phyloP scores from a whole-genome alignment of 1,140 invertebrate species.

The Andricus grossulariae region DNA sequence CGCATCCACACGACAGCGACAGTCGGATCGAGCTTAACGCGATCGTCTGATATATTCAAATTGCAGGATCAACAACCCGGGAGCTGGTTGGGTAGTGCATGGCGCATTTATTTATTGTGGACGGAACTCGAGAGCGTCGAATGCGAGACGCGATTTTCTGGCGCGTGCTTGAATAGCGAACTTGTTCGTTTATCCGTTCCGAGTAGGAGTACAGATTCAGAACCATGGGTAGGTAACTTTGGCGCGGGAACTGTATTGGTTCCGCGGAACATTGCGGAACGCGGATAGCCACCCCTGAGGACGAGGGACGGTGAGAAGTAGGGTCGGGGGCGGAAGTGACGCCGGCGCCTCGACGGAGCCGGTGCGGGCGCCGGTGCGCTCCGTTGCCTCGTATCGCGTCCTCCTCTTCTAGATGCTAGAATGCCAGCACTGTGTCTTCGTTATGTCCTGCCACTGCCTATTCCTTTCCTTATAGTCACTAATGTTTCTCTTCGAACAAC shows the following conservation, averaged over 20 bases:
- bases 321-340: constrained; percentile 71
- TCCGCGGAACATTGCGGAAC: constrained; percentile 53
- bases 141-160: constrained; percentile 59
- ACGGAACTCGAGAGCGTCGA: constrained; percentile 43
- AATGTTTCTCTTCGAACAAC: constrained; percentile 54
- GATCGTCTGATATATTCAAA: constrained; percentile 58
- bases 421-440: constrained; percentile 68
- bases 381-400: constrained; percentile 69
- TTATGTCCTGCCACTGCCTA: constrained; percentile 69
- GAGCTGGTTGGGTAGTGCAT: constrained; percentile 63
- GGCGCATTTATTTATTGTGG: constrained; percentile 69
- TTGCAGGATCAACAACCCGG: constrained; percentile 67
- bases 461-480: constrained; percentile 59
- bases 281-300: constrained; percentile 46
- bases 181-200: constrained; percentile 37
- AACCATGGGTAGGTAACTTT: constrained; percentile 48
- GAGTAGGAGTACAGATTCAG: constrained; percentile 6
- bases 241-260: constrained; percentile 52
- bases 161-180: constrained; percentile 54
- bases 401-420: constrained; percentile 48
- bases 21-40: constrained; percentile 35
- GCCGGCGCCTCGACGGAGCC: constrained; percentile 76
- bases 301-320: constrained; percentile 47
- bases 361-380: constrained; percentile 73
- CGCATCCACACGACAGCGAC: background rate